Conservation (phyloP, 2,888 invertebrate genomes). For the Orthonychiurus folsomi region DNA sequence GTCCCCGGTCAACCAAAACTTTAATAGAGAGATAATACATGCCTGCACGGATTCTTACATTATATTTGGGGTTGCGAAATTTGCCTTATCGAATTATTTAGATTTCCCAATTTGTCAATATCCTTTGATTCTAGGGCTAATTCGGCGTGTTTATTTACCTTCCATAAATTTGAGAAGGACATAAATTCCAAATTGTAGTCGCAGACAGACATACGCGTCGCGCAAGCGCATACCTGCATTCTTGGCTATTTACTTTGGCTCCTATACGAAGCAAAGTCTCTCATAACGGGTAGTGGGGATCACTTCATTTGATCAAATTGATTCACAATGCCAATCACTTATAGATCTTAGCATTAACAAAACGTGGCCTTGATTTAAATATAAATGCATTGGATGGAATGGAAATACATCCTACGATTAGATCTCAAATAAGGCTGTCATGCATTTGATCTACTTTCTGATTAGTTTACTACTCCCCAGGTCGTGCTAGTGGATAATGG, state of each 20-base stretch:
- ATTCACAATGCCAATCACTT: conserved; percentile 10
- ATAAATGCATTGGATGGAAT: conserved; percentile 10
- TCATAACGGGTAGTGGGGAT: too few relatives aligned
- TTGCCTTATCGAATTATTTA: neutral
- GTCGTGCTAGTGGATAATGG: neutral
- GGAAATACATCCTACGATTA: neutral
- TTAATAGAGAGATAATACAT: neutral
- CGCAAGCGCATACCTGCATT: too few relatives aligned
- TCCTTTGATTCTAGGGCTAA: too few relatives aligned
- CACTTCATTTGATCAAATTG: conserved; percentile 2
- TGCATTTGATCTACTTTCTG: conserved; percentile 20
- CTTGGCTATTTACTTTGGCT: too few relatives aligned
- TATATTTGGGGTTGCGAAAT: conserved; percentile 4
- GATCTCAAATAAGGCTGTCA: conserved; percentile 18
- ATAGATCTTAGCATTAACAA: conserved; percentile 10
- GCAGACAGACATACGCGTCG: too few relatives aligned
- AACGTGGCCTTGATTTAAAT: conserved; percentile 28
- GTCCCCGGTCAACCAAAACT: neutral
- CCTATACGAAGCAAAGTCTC: conserved; percentile 8
- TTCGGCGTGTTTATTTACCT: too few relatives aligned
- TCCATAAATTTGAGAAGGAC: too few relatives aligned
- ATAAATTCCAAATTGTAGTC: too few relatives aligned
- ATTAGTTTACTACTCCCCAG: conserved; percentile 13
- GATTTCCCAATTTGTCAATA: neutral
- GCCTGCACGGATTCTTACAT: neutral